phyloP scores from a whole-genome alignment of 2,797 vertebrate species.

The Octomys mimax region DNA sequence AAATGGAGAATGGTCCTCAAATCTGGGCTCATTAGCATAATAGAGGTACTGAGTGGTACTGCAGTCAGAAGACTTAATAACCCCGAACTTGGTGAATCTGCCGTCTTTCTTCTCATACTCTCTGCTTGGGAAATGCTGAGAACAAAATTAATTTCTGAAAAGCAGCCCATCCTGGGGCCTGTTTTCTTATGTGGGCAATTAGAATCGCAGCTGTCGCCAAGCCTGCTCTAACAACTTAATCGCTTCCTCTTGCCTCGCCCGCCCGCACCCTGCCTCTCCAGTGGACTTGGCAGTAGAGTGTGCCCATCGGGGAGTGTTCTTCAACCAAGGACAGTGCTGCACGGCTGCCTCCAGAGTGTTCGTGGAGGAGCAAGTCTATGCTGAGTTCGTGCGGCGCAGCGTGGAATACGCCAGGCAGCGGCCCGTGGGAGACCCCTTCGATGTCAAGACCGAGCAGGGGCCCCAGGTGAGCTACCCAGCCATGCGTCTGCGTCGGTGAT shows the following conservation, averaged over 20 bases:
- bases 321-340: conserved; percentile 98
- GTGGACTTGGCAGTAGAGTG: conserved; percentile 97
- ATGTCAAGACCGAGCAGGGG: conserved; percentile 94
- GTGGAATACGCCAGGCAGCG: conserved; percentile 93
- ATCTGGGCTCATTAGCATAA: background rate
- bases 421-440: conserved; percentile 94
- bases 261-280: conserved; percentile 75
- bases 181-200: conserved; percentile 50
- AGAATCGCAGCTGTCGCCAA: conserved; percentile 46
- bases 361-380: conserved; percentile 94
- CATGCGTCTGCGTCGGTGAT: fast-evolving
- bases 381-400: conserved; percentile 95
- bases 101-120: background rate
- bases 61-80: background rate
- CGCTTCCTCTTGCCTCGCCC: conserved; percentile 34
- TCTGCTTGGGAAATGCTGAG: background rate
- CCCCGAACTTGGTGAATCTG: background rate
- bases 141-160: conserved; percentile 50
- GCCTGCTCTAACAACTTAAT: conserved; percentile 53
- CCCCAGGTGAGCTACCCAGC: conserved; percentile 92
- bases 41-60: background rate
- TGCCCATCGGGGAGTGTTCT: conserved; percentile 96
- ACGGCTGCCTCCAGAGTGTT: conserved; percentile 96
- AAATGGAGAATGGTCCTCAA: background rate
- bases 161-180: conserved; percentile 5